Percentiles rank a stretch among this genome's conserved stretches.
These are phyloP conservation scores for Apocrypta bakeri DNA, from an alignment of 1,140 invertebrate species.

Conservation along the genomic window DNA sequence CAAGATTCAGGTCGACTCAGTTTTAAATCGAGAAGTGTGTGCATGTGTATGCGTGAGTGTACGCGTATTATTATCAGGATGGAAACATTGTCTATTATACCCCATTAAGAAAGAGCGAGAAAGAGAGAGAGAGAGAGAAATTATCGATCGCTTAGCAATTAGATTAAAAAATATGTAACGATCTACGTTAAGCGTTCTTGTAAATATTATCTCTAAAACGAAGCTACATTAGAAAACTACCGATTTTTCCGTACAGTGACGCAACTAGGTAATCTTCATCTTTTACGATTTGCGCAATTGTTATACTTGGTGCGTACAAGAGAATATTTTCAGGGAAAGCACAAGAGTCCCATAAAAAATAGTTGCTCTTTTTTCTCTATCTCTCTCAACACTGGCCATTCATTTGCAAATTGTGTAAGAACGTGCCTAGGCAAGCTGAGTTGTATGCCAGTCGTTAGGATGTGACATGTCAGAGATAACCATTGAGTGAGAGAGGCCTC, in stretches of 20 bases:
- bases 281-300: not conserved
- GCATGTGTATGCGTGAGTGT: too few relatives aligned
- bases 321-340: conserved; percentile 19
- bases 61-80: too few relatives aligned
- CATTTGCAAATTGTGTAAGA: conserved; percentile 42
- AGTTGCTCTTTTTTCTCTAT: not conserved
- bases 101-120: too few relatives aligned
- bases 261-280: too few relatives aligned
- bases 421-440: not conserved
- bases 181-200: not conserved
- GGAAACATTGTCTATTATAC: too few relatives aligned
- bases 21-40: too few relatives aligned
- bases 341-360: not conserved
- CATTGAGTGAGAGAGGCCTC: conserved; percentile 19
- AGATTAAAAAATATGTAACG: not conserved
- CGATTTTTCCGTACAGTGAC: too few relatives aligned
- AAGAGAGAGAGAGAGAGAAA: too few relatives aligned
- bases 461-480: conserved; percentile 23
- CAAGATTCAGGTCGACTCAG: too few relatives aligned
- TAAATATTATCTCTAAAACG: too few relatives aligned
- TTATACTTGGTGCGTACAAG: not conserved
- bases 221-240: too few relatives aligned
- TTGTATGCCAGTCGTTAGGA: conserved; percentile 18
- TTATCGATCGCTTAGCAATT: too few relatives aligned
- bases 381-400: not conserved